Percentiles rank a stretch among this genome's conserved stretches.
Conservation (phyloP, 2,888 invertebrate genomes). For the Tetranychus truncatus region DNA sequence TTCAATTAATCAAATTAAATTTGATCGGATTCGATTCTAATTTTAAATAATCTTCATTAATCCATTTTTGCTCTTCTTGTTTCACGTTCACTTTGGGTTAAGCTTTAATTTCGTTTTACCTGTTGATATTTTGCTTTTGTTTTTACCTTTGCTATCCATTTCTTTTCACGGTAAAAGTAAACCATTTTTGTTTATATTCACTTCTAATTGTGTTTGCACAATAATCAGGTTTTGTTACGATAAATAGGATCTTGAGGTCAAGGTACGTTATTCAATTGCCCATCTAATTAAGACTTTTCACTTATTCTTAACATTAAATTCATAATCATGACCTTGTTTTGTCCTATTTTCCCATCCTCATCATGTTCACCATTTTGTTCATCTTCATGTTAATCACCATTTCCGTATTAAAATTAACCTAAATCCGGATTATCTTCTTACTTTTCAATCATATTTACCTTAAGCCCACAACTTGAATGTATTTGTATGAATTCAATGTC, state of each 20-base stretch:
- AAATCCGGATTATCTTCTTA: not conserved
- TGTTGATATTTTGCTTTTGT: not conserved
- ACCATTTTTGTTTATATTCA: not conserved
- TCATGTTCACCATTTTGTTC: not conserved
- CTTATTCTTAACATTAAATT: not conserved
- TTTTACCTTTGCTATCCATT: not conserved
- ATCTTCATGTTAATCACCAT: not conserved
- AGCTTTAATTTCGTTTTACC: not conserved
- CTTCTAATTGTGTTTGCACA: not conserved
- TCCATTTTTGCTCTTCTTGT: no score
- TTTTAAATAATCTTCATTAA: no score
- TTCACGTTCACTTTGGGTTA: not conserved
- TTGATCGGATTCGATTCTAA: no score
- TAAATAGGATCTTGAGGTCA: not conserved
- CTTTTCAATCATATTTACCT: not conserved
- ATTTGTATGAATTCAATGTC: no score
- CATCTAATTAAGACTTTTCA: not conserved
- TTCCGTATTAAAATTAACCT: not conserved
- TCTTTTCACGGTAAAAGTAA: not conserved
- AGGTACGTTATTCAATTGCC: not conserved
- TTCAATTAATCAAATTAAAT: no score
- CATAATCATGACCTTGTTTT: constrained; percentile 1
- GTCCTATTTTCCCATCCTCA: not conserved
- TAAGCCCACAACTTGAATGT: no score
- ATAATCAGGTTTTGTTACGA: not conserved